Base-by-base conservation (phyloP, 2,113 vertebrate genomes). In the Ameiurus melas region DNA sequence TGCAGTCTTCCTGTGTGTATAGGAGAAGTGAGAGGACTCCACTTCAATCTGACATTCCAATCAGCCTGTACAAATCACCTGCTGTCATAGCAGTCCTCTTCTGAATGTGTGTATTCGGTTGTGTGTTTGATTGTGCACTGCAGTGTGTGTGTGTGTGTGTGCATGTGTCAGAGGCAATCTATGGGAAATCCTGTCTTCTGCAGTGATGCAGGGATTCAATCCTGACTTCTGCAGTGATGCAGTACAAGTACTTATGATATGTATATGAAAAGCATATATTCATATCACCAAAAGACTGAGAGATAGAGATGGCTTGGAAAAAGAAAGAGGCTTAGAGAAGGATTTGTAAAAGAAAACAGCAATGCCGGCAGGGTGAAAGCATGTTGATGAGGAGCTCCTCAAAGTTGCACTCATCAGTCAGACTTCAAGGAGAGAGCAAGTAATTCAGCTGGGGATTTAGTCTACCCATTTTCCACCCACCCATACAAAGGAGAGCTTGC, bases 101-200 rank as follows among this genome's bases (percentile, higher is more conserved):
- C 47, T n/a, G 75, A 10, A 47, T 47, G 73, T 13, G 4, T 77
- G 71, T 39, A 47, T 13, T 86, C 5, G 7, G 51, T 57, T 81
- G 60, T 81, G 78, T 81, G 55, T n/a, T 3, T 87, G 39, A 30
- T 73, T 85, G n/a, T 57, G n/a, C 17, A 68, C 83, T 68, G 43
- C 30, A 71, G 58, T 60, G 27, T 85, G 58, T 86, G 36, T 89
- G 81, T 87, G 89, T 84, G 84, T 55, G 83, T n/a, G n/a, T n/a
- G n/a, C 92, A 87, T 92, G 30, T 86, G 90, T 90, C 90, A 87
- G 57, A 88, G 86, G 8, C 93, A 91, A 93, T 92, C 85, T 77
- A 92, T 92, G 84, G 88, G 17, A 53, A 51, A 91, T 71, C 51
- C 86, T 75, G 16, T 85, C 55, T 85, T 43, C 43, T 70, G 27